These are phyloP conservation scores for Megalopta genalis DNA, from an alignment of 1,140 invertebrate species.

Conservation along the genomic window DNA sequence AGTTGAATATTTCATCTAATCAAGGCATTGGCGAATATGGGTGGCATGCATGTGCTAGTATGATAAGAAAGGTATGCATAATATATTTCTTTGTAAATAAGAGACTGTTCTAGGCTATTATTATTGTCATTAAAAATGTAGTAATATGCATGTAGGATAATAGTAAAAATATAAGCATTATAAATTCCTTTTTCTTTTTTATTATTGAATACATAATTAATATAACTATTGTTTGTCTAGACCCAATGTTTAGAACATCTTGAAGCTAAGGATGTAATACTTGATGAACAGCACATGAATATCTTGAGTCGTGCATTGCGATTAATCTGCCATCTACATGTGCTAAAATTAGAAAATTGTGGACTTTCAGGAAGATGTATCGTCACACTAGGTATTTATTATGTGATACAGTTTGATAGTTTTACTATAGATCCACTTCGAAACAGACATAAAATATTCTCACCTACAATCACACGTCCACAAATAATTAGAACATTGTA, in stretches of 20 bases:
- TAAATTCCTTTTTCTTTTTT: constrained; percentile 8
- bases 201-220: constrained; percentile 40
- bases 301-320: constrained; percentile 86
- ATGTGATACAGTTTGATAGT: constrained; percentile 22
- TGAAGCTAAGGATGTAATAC: constrained; percentile 84
- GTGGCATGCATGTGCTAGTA: constrained; percentile 89
- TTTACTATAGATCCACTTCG: constrained; percentile 3
- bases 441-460: background rate
- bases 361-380: constrained; percentile 84
- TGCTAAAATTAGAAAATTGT: constrained; percentile 88
- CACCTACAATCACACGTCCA: background rate
- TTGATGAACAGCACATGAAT: constrained; percentile 86
- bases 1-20: constrained; percentile 89
- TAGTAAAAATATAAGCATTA: background rate
- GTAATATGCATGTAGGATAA: constrained; percentile 1
- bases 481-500: constrained; percentile 12
- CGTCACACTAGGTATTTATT: constrained; percentile 83
- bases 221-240: constrained; percentile 76
- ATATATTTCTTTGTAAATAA: background rate
- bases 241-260: constrained; percentile 86
- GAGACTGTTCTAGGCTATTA: background rate
- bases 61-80: constrained; percentile 87
- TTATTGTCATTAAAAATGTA: background rate
- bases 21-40: constrained; percentile 86
- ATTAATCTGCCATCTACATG: constrained; percentile 84